Conservation (phyloP, 2,797 vertebrate species). For the Argyrosomus regius region DNA sequence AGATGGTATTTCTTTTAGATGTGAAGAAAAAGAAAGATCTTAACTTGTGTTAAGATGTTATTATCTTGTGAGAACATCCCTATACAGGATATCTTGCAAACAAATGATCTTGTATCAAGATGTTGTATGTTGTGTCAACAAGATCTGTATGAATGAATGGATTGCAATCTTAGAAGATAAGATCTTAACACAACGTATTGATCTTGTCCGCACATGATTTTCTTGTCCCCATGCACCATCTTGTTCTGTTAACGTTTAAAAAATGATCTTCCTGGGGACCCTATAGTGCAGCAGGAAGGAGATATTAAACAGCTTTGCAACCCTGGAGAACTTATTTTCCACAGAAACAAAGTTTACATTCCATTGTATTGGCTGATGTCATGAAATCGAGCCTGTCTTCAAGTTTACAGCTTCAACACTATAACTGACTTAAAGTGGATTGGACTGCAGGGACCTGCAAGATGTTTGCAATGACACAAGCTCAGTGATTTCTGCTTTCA, state of each 20-base stretch:
- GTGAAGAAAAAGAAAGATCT: constrained; percentile 20
- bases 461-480: constrained; percentile 28
- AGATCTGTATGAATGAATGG: constrained; percentile 35
- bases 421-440: constrained; percentile 30
- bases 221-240: too few species aligned
- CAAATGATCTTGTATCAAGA: constrained; percentile 20
- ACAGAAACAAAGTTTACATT: constrained; percentile 7
- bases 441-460: constrained; percentile 22
- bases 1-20: constrained; percentile 17
- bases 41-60: background rate
- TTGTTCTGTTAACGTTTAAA: background rate
- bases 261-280: background rate
- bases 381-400: constrained; percentile 38
- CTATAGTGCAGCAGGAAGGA: background rate
- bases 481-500: background rate
- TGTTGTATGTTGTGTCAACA: constrained; percentile 25
- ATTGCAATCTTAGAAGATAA: constrained; percentile 36
- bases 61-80: background rate
- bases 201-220: constrained; percentile 27
- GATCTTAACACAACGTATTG: constrained; percentile 22
- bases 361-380: constrained; percentile 20
- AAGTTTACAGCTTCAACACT: constrained; percentile 13
- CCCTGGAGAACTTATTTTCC: background rate
- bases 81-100: constrained; percentile 4
- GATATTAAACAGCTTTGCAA: background rate